Base-by-base conservation (phyloP, 1,140 invertebrate genomes). In the Tetramorium simillimum region DNA sequence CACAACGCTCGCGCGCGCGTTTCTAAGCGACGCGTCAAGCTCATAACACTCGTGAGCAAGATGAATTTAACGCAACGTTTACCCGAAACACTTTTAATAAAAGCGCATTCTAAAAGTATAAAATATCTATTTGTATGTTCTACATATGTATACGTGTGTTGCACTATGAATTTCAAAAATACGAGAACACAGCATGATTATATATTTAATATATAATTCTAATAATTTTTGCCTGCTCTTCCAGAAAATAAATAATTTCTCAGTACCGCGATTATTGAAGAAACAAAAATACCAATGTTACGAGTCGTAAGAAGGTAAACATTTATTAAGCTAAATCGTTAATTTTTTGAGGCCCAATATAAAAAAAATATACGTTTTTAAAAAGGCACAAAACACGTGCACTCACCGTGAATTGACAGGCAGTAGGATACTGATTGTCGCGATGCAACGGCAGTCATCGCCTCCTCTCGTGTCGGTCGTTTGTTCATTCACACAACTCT, bases 391-490 rank as follows among this genome's bases (percentile, higher is more conserved):
- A 3, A 33, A 33, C 33, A 33, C 3, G 3, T 33, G 28, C 28
- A 89, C 87, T 87, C 70, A 93, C 91, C 91, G 90, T 78, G 62
- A 90, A 87, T 91, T 86, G 87, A 62, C 63, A 78, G 82, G 14
- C 33, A 87, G 56, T 80, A 86, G 86, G 40, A 69, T 69, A 78
- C 86, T 75, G 91, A 73, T 77, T 75, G 86, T 92, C 86, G 80
- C 85, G 78, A 89, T 76, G 88, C 80, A 72, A 77, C 43, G 84
- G 72, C 10, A 46, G 33, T 81, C 86, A 89, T 91, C 76, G 92
- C 89, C 91, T 88, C 80, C 69, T 86, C 81, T 60, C 16, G 10
- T 43, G 73, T 62, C 65, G 16, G 3, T 24, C 51, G 70, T 72
- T 84, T 56, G 60, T 78, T 90, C 85, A 84, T 77, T 87, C 85